Evolutionary conservation across 2,888 invertebrate genomes (phyloP).

Genomic region (Nemurella pictetii): DNA sequence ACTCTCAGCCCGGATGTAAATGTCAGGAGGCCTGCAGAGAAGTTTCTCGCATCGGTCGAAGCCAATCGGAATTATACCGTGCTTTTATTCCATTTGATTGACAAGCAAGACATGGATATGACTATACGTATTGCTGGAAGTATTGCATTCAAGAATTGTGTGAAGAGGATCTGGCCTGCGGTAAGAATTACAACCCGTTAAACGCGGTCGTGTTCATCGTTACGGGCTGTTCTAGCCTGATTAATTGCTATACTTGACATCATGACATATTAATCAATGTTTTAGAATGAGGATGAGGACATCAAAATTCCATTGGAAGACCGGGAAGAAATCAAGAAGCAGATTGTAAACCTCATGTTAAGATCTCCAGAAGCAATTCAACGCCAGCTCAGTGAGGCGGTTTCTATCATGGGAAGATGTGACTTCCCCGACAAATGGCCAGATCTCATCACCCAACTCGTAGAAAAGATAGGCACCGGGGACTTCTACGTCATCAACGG

Average conservation of each 20-base stretch:
- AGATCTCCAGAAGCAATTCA: conserved; percentile 88
- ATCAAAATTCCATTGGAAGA: conserved; percentile 82
- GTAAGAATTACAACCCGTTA: conserved; percentile 56
- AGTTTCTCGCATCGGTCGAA: conserved; percentile 88
- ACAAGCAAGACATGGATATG: conserved; percentile 76
- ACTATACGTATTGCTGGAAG: conserved; percentile 88
- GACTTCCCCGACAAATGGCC: conserved; percentile 99
- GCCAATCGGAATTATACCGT: conserved; percentile 88
- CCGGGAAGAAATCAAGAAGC: conserved; percentile 76
- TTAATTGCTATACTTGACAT: neutral
- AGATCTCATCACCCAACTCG: conserved; percentile 88
- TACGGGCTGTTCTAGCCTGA: neutral
- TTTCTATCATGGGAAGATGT: conserved; percentile 92
- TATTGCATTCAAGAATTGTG: conserved; percentile 94
- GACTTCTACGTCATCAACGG: conserved; percentile 96
- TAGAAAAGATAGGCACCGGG: conserved; percentile 84
- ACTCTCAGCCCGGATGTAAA: conserved; percentile 84
- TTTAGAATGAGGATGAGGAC: conserved; percentile 69
- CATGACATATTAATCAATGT: neutral
- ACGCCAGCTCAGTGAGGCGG: conserved; percentile 92
- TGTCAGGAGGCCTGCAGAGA: conserved; percentile 89
- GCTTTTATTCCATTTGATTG: conserved; percentile 81
- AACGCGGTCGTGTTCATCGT: neutral
- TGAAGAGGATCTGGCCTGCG: conserved; percentile 93
- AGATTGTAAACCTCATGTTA: conserved; percentile 91